Conservation (phyloP, 2,888 invertebrate genomes). For the Agonopterix alstromeriana region DNA sequence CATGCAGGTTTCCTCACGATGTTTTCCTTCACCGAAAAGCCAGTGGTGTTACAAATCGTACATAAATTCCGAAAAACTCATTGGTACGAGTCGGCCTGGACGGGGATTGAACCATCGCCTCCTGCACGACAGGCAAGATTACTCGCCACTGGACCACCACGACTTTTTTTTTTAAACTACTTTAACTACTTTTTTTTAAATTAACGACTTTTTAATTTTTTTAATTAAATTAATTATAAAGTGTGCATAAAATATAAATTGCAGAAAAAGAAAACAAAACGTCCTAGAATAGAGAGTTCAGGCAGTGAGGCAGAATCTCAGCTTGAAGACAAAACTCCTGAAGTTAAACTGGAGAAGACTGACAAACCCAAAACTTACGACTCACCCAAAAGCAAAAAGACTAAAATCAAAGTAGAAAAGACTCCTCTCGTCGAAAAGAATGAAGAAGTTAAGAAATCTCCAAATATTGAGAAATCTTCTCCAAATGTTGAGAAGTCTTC, state of each 20-base stretch:
- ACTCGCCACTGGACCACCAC: no score
- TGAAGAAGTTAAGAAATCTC: conserved; percentile 7
- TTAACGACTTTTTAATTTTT: no score
- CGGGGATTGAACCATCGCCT: no score
- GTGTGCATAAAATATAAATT: not conserved
- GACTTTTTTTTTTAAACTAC: no score
- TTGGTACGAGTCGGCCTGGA: no score
- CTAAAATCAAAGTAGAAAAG: conserved; percentile 16
- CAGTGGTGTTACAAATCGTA: no score
- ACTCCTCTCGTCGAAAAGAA: conserved; percentile 13
- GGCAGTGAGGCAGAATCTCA: conserved; percentile 42
- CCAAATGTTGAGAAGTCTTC: conserved; percentile 1
- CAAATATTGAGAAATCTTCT: conserved; percentile 1
- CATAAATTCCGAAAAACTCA: no score
- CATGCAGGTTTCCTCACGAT: no score
- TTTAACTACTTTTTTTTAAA: no score
- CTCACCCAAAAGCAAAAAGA: conserved; percentile 43
- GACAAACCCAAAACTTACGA: conserved; percentile 40
- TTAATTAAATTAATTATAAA: no score
- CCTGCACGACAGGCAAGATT: no score
- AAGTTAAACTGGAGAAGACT: conserved; percentile 32
- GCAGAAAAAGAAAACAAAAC: conserved; percentile 52
- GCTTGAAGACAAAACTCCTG: conserved; percentile 17
- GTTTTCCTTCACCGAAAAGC: no score
- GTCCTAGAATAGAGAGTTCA: conserved; percentile 57